Evolutionary conservation across 2,797 vertebrate genomes (phyloP).

Genomic region (Enteromius paludinosus): DNA sequence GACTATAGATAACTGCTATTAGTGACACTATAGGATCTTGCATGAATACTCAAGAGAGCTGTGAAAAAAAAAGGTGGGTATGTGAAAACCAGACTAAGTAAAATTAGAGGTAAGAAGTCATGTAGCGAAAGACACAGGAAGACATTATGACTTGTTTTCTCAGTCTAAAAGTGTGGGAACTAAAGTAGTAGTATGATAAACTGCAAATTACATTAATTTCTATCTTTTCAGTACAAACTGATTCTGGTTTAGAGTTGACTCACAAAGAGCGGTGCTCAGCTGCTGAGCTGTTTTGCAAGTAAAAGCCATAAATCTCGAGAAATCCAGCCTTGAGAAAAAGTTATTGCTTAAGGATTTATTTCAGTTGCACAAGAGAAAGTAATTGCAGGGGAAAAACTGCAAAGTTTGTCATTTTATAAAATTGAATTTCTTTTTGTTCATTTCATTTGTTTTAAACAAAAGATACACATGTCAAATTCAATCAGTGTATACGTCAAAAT

Average conservation of each 20-base stretch:
- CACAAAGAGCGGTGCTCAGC: slow-evolving; percentile 7
- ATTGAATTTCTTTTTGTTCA: neutral
- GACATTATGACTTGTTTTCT: slow-evolving; percentile 37
- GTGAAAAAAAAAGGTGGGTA: too few relatives aligned
- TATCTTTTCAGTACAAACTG: slow-evolving; percentile 9
- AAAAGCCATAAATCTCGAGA: slow-evolving; percentile 25
- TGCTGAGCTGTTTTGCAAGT: neutral
- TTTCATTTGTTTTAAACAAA: neutral
- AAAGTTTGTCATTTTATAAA: neutral
- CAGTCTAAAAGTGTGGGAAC: slow-evolving; percentile 15
- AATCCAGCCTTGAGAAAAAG: neutral
- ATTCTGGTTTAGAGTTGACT: slow-evolving; percentile 46
- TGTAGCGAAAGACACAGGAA: neutral
- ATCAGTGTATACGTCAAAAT: neutral
- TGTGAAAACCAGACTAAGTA: neutral
- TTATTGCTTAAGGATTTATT: neutral
- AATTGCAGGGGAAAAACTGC: neutral
- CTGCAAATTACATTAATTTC: slow-evolving; percentile 35
- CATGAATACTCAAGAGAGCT: too few relatives aligned
- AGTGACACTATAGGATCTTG: neutral
- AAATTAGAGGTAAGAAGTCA: slow-evolving; percentile 2
- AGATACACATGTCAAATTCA: neutral
- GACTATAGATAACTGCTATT: neutral
- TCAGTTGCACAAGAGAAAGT: neutral
- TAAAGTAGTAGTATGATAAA: slow-evolving; percentile 23